Base-by-base conservation (phyloP, 2,797 vertebrate species). In the Xenopus petersii region DNA sequence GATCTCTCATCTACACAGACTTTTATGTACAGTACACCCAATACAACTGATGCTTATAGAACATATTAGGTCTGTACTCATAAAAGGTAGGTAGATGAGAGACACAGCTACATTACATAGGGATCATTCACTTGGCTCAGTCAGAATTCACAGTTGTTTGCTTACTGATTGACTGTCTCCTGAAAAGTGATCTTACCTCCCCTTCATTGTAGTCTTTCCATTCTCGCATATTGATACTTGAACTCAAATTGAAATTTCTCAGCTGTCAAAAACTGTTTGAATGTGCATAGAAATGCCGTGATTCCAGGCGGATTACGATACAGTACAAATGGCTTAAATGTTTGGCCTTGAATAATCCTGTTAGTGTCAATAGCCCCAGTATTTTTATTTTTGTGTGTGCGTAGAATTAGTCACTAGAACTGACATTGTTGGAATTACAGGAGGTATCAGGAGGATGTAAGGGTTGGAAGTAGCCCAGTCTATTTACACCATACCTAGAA, bases 401-500 rank as follows among this genome's bases (percentile, higher is more conserved):
- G 36, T 4, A 42, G 56, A 73, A 77, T 46, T 68, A 46, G 54
- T 21, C 71, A 42, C 42, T 47, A 42, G 6, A 3, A 62, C 54
- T 48, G 11, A 51, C 49, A 51, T 12, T 79, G 26, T 10, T 77
- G 36, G 7, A 75, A 80, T 65, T 65, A 51, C 11, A 42, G 36
- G 36, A 71, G 80, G 47, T 60, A 59, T 51, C 26, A 65, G 62
- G 64, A 72, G 64, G n/a, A 16, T 65, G 21, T 77, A 16, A 67
- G 47, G 2, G 33, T 12, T 79, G 3, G 56, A 13, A 69, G 30
- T 72, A 82, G 36, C 62, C n/a, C 9, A 6, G 16, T 67, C 71
- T 82, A 80, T 81, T 83, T 82, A 74, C 67, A 81, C 36, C 42
- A 33, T 79, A 81, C 26, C 47, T 64, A 67, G 73, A 82, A 86